A percentile compares a stretch with the other conserved stretches of the same genome.
Evolutionary conservation across 64 coral and sea anemone genomes (phyloP).

Genomic region (Montipora sp.): DNA sequence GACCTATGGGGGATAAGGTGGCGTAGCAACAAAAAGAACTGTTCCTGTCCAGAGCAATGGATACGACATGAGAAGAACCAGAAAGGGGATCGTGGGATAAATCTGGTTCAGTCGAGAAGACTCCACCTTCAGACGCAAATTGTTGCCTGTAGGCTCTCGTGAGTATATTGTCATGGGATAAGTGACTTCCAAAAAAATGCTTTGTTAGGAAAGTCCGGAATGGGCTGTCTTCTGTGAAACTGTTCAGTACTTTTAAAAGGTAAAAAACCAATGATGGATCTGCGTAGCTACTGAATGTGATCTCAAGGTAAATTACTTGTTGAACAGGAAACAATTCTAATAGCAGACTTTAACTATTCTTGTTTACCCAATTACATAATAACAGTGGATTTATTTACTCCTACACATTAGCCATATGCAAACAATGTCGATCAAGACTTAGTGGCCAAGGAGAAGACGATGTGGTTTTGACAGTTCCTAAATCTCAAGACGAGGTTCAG

Average conservation of each 20-base stretch:
- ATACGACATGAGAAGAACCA: slow-evolving; percentile 41
- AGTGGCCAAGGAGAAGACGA: neutral
- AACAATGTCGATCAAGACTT: slow-evolving; percentile 21
- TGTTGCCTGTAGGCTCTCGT: slow-evolving; percentile 60
- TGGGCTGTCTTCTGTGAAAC: neutral
- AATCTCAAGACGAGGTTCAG: neutral
- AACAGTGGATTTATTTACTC: slow-evolving; percentile 1
- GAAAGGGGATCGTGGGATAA: slow-evolving; percentile 48
- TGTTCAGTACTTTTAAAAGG: slow-evolving; percentile 14
- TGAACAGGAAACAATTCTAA: too few species aligned
- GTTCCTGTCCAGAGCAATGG: slow-evolving; percentile 41
- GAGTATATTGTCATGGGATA: slow-evolving; percentile 22
- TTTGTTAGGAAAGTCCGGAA: neutral
- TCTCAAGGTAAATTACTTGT: too few species aligned
- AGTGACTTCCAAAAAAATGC: slow-evolving; percentile 13
- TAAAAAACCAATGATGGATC: neutral
- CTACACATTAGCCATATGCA: slow-evolving; percentile 16
- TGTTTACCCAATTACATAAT: neutral
- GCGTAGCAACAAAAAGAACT: slow-evolving; percentile 45
- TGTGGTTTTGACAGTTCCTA: neutral
- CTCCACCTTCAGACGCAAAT: slow-evolving; percentile 30
- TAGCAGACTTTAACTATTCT: too few species aligned
- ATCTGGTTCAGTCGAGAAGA: slow-evolving; percentile 35
- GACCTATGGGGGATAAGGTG: slow-evolving; percentile 37
- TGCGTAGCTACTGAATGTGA: too few species aligned